Conservation (phyloP, 2,888 invertebrate species). For the Pimpla rufipes region DNA sequence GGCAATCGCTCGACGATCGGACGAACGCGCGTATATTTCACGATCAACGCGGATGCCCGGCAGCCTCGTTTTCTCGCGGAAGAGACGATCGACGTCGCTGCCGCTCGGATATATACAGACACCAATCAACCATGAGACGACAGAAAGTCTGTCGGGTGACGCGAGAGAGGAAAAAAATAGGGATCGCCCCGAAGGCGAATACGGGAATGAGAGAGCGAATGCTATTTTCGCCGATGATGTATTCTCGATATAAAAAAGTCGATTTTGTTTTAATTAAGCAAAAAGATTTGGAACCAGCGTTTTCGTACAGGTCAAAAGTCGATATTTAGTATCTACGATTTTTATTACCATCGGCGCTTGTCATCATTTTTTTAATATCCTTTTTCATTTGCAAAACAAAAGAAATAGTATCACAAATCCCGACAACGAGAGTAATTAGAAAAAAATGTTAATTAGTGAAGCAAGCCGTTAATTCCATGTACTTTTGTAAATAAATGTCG, state of each 20-base stretch:
- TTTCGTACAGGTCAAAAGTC: too few relatives aligned
- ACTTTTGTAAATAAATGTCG: too few relatives aligned
- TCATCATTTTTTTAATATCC: too few relatives aligned
- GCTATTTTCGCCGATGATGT: conserved; percentile 7
- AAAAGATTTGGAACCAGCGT: not conserved
- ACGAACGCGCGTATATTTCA: conserved; percentile 6
- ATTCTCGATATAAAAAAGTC: not conserved
- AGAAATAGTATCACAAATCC: too few relatives aligned
- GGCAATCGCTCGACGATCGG: conserved; percentile 40
- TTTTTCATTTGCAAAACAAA: too few relatives aligned
- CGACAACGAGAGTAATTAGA: not conserved
- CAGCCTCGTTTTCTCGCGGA: conserved; percentile 1
- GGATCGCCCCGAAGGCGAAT: not conserved
- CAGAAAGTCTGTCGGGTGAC: conserved; percentile 6
- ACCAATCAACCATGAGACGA: conserved; percentile 40
- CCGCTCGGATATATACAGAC: not conserved
- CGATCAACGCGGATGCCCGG: not conserved
- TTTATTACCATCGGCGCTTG: too few relatives aligned
- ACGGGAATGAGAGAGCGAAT: not conserved
- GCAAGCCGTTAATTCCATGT: too few relatives aligned
- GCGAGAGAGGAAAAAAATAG: conserved; percentile 11
- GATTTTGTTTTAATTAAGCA: not conserved
- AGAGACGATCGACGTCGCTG: not conserved
- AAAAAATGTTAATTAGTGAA: not conserved
- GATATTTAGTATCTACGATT: too few relatives aligned